Percentiles rank a stretch among this genome's conserved stretches.
phyloP scores from a whole-genome alignment of 2,888 invertebrate genomes.

The Eurytoma adleriae region DNA sequence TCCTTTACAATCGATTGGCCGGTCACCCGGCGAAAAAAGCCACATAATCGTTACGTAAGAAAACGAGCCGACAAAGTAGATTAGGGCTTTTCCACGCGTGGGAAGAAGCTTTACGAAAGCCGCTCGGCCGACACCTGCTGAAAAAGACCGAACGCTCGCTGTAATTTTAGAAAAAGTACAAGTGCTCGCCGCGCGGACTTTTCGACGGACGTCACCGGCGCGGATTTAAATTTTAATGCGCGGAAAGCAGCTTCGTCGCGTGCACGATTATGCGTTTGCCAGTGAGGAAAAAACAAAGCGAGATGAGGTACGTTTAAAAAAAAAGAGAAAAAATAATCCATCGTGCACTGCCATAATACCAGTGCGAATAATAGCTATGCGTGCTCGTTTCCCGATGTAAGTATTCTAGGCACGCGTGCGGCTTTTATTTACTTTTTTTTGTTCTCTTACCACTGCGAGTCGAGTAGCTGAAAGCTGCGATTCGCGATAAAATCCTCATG shows the following conservation, averaged over 20 bases:
- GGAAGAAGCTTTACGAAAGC: constrained; percentile 36
- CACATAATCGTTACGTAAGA: constrained; percentile 1
- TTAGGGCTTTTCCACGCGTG: constrained; percentile 29
- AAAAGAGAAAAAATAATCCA: no score
- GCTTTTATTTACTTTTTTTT: background rate
- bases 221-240: no score
- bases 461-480: constrained; percentile 31
- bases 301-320: no score
- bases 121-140: constrained; percentile 3
- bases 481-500: constrained; percentile 45
- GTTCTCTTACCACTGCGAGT: constrained; percentile 26
- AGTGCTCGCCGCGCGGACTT: background rate
- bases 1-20: background rate
- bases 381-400: background rate
- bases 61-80: constrained; percentile 24
- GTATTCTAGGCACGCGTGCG: background rate
- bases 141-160: background rate
- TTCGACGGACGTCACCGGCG: background rate
- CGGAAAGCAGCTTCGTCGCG: no score
- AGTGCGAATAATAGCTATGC: background rate
- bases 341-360: no score
- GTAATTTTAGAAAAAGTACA: constrained; percentile 12
- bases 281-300: no score
- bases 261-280: no score
- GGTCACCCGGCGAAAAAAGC: background rate